Percentiles rank a stretch among this genome's conserved stretches.
Conservation (phyloP, 2,888 invertebrate genomes). For the Euclidia mi region DNA sequence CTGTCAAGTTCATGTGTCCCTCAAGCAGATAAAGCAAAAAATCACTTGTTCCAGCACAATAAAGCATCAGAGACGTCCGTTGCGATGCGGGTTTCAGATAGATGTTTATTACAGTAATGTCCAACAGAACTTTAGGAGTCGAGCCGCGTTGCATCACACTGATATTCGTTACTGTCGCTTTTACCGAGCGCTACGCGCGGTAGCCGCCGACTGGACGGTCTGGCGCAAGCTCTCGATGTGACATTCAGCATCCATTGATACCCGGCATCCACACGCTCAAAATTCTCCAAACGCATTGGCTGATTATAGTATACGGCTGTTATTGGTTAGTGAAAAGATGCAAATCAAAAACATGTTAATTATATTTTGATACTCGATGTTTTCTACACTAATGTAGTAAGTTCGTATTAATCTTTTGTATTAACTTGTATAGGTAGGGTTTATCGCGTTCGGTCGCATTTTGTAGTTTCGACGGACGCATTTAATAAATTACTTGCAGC, state of each 20-base stretch:
- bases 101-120: constrained; percentile 16
- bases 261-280: constrained; percentile 83
- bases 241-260: constrained; percentile 72
- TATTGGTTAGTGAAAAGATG: constrained; percentile 88
- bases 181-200: constrained; percentile 23
- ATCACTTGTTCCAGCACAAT: constrained; percentile 28
- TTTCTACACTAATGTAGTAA: constrained; percentile 88
- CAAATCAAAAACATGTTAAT: constrained; percentile 86
- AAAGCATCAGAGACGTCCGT: constrained; percentile 23
- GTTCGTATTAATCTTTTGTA: constrained; percentile 78
- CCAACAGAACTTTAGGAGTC: constrained; percentile 36
- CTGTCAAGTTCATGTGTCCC: constrained; percentile 28
- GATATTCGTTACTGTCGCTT: constrained; percentile 34
- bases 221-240: constrained; percentile 49
- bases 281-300: constrained; percentile 84
- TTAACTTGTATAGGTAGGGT: constrained; percentile 76
- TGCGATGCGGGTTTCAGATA: constrained; percentile 19
- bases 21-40: constrained; percentile 30
- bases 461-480: constrained; percentile 67
- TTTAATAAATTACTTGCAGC: constrained; percentile 41
- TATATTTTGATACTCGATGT: constrained; percentile 90
- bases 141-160: constrained; percentile 32
- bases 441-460: constrained; percentile 77
- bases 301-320: constrained; percentile 89
- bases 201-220: constrained; percentile 23